Percentiles rank a stretch among this genome's conserved stretches.
These are phyloP conservation scores for Saxidomus purpurata DNA, from an alignment of 1,140 invertebrate genomes.

Conservation along the genomic window DNA sequence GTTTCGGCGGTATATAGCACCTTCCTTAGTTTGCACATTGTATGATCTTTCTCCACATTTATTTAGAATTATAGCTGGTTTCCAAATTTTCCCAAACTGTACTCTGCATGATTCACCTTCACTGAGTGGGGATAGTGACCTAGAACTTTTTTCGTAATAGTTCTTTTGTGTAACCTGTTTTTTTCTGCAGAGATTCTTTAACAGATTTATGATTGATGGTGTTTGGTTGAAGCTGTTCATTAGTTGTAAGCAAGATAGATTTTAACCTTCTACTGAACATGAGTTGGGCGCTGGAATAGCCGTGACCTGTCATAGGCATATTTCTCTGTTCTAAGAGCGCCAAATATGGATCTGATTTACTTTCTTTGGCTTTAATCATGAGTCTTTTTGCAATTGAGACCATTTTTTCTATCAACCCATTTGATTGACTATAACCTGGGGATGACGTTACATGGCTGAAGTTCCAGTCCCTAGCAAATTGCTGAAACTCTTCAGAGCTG, in stretches of 20 bases:
- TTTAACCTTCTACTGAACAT: no score
- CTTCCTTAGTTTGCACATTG: constrained; percentile 4
- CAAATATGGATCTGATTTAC: no score
- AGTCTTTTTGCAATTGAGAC: no score
- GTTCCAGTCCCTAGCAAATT: no score
- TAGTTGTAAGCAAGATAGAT: background rate
- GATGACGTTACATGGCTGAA: no score
- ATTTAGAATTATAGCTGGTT: background rate
- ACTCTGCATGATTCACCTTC: background rate
- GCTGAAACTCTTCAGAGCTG: no score
- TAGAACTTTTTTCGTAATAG: constrained; percentile 11
- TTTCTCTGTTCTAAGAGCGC: no score
- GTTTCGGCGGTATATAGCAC: background rate
- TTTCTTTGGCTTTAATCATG: no score
- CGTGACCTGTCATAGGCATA: no score
- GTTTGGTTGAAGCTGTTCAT: background rate
- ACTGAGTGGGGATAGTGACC: background rate
- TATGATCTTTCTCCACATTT: background rate
- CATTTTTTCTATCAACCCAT: no score
- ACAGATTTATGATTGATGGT: background rate
- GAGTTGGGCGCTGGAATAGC: no score
- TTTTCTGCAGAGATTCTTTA: constrained; percentile 1
- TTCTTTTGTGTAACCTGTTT: constrained; percentile 6
- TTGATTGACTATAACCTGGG: no score
- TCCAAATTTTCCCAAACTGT: constrained; percentile 4